Percentiles rank a stretch among this genome's conserved stretches.
phyloP scores from a whole-genome alignment of 2,113 vertebrate genomes.

The Nicator chloris region DNA sequence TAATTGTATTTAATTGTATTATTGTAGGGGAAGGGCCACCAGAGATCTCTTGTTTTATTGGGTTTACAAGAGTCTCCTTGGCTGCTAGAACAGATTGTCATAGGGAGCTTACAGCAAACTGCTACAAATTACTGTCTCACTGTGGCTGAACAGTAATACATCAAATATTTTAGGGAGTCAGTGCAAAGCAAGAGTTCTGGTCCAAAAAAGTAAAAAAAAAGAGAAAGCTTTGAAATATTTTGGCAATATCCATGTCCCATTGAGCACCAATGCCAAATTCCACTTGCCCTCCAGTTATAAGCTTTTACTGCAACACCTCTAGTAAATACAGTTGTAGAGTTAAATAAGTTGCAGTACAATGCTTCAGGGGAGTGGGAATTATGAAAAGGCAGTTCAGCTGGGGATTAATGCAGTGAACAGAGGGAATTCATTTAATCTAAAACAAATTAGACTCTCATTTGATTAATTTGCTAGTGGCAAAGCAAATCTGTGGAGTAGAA shows the following conservation, averaged over 20 bases:
- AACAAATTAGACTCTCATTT: slow-evolving; percentile 46
- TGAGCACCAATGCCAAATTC: background rate
- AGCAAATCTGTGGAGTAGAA: slow-evolving; percentile 34
- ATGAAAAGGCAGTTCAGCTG: slow-evolving; percentile 28
- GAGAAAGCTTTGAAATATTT: background rate
- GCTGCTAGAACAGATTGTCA: background rate
- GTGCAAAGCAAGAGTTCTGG: background rate
- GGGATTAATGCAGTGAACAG: slow-evolving; percentile 10
- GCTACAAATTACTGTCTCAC: background rate
- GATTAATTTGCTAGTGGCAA: slow-evolving; percentile 56
- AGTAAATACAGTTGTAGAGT: slow-evolving; percentile 37
- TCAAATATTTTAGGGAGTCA: background rate
- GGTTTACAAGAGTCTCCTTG: background rate
- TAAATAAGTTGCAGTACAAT: slow-evolving; percentile 30
- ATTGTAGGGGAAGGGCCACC: background rate
- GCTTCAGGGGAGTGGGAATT: slow-evolving; percentile 18
- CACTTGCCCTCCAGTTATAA: slow-evolving; percentile 6
- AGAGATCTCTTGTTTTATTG: background rate
- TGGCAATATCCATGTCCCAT: background rate
- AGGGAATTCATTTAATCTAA: slow-evolving; percentile 49
- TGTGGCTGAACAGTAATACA: background rate
- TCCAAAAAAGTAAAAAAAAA: background rate
- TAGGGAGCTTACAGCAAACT: background rate
- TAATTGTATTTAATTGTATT: background rate
- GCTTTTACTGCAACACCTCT: slow-evolving; percentile 21